Percentiles rank a stretch among this genome's conserved stretches.
Conservation (phyloP, 2,113 vertebrate genomes). For the Donacobius atricapilla region DNA sequence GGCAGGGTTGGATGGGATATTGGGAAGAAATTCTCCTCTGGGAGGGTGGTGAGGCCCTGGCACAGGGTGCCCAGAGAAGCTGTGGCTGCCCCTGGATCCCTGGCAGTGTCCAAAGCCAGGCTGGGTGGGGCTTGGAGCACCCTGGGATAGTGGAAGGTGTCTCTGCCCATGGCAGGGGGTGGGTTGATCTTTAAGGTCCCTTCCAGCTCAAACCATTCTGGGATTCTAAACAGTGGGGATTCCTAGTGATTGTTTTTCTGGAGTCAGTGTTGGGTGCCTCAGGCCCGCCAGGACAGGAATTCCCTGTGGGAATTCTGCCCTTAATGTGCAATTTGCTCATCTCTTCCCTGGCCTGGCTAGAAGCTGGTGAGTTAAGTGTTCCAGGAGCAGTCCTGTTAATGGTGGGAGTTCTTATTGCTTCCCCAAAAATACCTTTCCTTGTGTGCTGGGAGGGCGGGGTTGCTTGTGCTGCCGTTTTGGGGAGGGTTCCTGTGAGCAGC, state of each 20-base stretch:
- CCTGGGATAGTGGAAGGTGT: background rate
- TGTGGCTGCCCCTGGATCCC: background rate
- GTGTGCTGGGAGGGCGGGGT: background rate
- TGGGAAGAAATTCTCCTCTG: background rate
- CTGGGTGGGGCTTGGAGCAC: rapidly evolving
- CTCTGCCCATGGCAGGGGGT: background rate
- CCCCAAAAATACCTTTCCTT: background rate
- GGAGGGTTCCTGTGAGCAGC: background rate
- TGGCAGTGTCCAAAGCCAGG: background rate
- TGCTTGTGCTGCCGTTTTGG: background rate
- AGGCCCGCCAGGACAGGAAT: background rate
- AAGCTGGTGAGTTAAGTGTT: background rate
- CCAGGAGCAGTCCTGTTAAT: background rate
- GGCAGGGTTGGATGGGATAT: rapidly evolving
- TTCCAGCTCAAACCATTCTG: background rate
- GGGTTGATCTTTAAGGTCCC: background rate
- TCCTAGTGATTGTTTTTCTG: background rate
- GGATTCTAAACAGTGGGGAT: background rate
- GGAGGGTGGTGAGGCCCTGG: rapidly evolving
- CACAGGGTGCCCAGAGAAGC: background rate
- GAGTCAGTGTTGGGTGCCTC: background rate
- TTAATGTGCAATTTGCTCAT: background rate
- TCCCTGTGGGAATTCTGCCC: background rate
- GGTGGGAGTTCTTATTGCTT: background rate
- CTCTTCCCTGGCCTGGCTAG: background rate